Percentiles rank a stretch among this genome's conserved stretches.
Conservation (phyloP, 2,113 vertebrate genomes). For the Centropus unirufus region DNA sequence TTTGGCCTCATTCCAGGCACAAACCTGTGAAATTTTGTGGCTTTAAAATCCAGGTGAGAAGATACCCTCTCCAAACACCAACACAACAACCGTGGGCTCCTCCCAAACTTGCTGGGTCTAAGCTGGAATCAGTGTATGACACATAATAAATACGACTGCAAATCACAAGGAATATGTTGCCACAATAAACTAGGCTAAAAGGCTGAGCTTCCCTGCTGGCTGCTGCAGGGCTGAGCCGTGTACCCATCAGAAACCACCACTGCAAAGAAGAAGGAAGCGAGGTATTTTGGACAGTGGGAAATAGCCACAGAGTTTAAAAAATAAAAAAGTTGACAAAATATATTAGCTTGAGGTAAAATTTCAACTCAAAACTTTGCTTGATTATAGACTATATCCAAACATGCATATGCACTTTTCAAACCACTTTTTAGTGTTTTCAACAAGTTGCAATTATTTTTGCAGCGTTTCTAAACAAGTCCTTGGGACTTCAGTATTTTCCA, state of each 20-base stretch:
- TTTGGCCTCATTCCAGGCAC: rapidly evolving
- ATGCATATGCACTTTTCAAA: not conserved
- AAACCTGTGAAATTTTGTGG: not conserved
- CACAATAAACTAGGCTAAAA: not conserved
- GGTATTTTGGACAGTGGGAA: conserved; percentile 28
- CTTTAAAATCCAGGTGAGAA: not conserved
- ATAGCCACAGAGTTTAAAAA: conserved; percentile 18
- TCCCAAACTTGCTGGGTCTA: not conserved
- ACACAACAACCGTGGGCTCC: not conserved
- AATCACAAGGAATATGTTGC: not conserved
- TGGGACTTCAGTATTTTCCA: conserved; percentile 38
- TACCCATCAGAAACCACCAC: not conserved
- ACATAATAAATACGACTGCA: not conserved
- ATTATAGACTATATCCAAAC: conserved; percentile 13
- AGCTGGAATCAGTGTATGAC: not conserved
- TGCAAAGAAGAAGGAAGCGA: not conserved
- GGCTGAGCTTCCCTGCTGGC: not conserved
- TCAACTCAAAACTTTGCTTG: conserved; percentile 43
- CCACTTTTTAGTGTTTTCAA: conserved; percentile 2
- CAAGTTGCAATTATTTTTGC: conserved; percentile 53
- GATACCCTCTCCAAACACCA: not conserved
- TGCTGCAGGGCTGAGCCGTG: not conserved
- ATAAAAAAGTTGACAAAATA: conserved; percentile 45
- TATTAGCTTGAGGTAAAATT: conserved; percentile 56
- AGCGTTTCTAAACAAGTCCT: conserved; percentile 22